These are phyloP conservation scores for Xanthorhoe spadicearia DNA, from an alignment of 2,888 invertebrate genomes.

Conservation along the genomic window DNA sequence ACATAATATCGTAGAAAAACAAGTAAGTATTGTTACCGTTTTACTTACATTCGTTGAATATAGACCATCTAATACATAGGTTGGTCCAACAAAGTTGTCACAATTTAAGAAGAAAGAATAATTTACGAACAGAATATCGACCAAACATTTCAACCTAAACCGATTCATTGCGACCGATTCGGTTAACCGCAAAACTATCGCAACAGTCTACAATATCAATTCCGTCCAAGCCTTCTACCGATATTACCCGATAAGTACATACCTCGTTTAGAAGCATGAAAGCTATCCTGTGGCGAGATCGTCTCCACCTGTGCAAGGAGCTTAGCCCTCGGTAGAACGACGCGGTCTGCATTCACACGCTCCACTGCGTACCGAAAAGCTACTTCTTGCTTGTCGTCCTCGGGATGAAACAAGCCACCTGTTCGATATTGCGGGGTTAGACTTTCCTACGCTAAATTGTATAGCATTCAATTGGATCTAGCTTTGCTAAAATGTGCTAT, in stretches of 20 bases:
- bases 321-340: conserved; percentile 93
- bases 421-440: conserved; percentile 35
- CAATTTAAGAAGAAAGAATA: no score
- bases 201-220: conserved; percentile 3
- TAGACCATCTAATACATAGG: no score
- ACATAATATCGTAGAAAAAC: no score
- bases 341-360: conserved; percentile 93
- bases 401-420: conserved; percentile 96
- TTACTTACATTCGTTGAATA: no score
- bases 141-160: no score
- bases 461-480: background rate
- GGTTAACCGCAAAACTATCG: background rate
- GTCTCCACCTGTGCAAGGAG: conserved; percentile 95
- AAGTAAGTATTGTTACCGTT: no score
- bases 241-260: conserved; percentile 48
- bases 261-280: conserved; percentile 97
- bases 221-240: conserved; percentile 3
- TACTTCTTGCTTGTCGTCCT: conserved; percentile 94
- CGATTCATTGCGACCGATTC: background rate
- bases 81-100: no score
- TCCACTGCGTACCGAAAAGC: conserved; percentile 97
- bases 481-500: background rate
- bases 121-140: no score
- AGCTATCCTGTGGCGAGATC: conserved; percentile 96
- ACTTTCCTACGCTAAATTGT: background rate